phyloP scores from a whole-genome alignment of 2,797 vertebrate species.

The Sebastes nivosus region DNA sequence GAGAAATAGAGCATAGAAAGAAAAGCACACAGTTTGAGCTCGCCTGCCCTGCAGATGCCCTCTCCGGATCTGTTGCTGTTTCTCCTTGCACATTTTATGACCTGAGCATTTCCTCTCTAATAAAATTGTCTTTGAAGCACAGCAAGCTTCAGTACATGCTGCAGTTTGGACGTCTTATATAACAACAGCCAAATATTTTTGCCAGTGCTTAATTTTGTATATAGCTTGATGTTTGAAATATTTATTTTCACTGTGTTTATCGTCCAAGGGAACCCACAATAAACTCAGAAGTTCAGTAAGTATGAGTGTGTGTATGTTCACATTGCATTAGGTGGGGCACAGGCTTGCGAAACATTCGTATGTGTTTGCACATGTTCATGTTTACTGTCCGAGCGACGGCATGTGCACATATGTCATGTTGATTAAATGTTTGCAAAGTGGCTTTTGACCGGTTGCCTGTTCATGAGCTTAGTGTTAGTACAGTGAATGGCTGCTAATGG shows the following conservation, averaged over 20 bases:
- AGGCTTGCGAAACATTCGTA: slow-evolving; percentile 18
- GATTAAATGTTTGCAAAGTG: slow-evolving; percentile 71
- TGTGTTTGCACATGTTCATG: slow-evolving; percentile 46
- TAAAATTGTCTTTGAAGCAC: slow-evolving; percentile 54
- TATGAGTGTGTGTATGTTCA: slow-evolving; percentile 2
- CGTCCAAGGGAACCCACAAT: neutral
- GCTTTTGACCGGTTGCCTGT: slow-evolving; percentile 57
- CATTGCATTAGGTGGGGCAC: neutral
- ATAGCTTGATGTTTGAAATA: slow-evolving; percentile 12
- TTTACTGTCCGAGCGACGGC: slow-evolving; percentile 40
- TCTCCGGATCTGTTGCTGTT: slow-evolving; percentile 45
- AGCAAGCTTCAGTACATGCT: neutral
- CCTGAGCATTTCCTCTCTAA: slow-evolving; percentile 43
- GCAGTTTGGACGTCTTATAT: slow-evolving; percentile 3
- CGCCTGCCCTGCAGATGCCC: slow-evolving; percentile 62
- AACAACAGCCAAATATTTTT: slow-evolving; percentile 7
- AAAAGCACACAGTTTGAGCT: slow-evolving; percentile 48
- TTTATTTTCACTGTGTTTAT: slow-evolving; percentile 43
- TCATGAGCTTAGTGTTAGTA: slow-evolving; percentile 55
- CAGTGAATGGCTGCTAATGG: slow-evolving; percentile 48
- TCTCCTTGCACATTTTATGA: slow-evolving; percentile 45
- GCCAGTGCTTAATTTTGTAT: slow-evolving; percentile 16
- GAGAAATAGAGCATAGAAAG: slow-evolving; percentile 29
- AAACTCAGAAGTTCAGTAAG: neutral
- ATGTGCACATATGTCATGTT: slow-evolving; percentile 58